Conservation (phyloP, 2,113 vertebrate species). For the Oncorhynchus kisutch region DNA sequence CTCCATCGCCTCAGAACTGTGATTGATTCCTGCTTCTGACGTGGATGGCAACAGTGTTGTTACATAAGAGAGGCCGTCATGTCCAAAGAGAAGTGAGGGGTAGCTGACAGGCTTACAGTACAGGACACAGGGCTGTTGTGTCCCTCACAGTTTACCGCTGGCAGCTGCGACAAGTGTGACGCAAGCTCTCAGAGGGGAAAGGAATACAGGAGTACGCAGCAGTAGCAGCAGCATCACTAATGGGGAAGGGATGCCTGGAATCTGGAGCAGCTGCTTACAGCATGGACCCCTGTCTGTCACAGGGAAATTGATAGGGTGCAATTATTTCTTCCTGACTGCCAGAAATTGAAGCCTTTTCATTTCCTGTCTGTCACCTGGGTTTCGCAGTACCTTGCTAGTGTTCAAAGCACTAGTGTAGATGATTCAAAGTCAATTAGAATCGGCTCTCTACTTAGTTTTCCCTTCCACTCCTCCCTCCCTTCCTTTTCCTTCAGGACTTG, state of each 20-base stretch:
- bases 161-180: not conserved
- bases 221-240: not conserved
- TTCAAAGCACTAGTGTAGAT: not conserved
- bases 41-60: not conserved
- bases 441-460: not conserved
- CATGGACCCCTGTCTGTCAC: not conserved
- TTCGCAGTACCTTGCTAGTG: not conserved
- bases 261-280: not conserved
- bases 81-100: not conserved
- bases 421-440: not conserved
- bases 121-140: not conserved
- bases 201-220: not conserved
- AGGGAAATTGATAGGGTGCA: not conserved
- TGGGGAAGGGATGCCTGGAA: not conserved
- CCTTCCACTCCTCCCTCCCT: not conserved
- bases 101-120: not conserved
- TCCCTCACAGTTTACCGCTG: not conserved
- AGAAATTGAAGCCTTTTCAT: too few relatives aligned
- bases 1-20: not conserved
- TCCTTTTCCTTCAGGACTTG: conserved; percentile 73
- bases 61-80: not conserved
- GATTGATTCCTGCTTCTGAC: not conserved
- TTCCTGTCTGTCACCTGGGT: not conserved
- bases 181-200: not conserved
- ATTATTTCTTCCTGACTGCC: not conserved